A percentile compares a stretch with the other conserved stretches of the same genome.
These are phyloP conservation scores for Oncorhynchus clarkii DNA, from an alignment of 2,113 vertebrate genomes.

Conservation along the genomic window DNA sequence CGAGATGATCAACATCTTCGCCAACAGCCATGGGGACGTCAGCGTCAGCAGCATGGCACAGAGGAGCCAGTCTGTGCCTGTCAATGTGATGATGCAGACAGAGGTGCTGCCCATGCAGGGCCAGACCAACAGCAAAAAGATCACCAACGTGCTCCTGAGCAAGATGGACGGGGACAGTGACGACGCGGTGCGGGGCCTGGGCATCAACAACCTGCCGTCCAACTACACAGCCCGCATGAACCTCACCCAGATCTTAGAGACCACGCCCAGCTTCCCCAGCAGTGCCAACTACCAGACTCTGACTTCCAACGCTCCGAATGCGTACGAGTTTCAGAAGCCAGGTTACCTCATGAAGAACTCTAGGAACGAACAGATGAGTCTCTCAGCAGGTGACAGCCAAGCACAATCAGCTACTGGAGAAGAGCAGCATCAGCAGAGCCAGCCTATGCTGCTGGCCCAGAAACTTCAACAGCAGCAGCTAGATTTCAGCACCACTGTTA, in stretches of 20 bases:
- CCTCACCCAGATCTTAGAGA: slow-evolving; percentile 96
- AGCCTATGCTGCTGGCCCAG: slow-evolving; percentile 70
- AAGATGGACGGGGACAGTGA: slow-evolving; percentile 90
- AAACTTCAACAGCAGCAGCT: slow-evolving; percentile 76
- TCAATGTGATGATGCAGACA: slow-evolving; percentile 98
- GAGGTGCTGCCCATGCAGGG: slow-evolving; percentile 81
- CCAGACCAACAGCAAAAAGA: slow-evolving; percentile 82
- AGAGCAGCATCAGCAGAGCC: slow-evolving; percentile 67
- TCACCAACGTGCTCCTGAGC: slow-evolving; percentile 87
- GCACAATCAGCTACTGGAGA: slow-evolving; percentile 82
- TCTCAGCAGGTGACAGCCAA: slow-evolving; percentile 81
- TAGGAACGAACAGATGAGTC: slow-evolving; percentile 81
- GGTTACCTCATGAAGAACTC: slow-evolving; percentile 89
- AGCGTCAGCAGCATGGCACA: slow-evolving; percentile 88
- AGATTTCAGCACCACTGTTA: slow-evolving; percentile 88
- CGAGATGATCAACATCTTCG: slow-evolving; percentile 85
- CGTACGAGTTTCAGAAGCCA: slow-evolving; percentile 86
- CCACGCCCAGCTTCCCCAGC: slow-evolving; percentile 78
- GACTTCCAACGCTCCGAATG: slow-evolving; percentile 75
- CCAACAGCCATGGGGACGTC: slow-evolving; percentile 77
- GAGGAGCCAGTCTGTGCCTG: slow-evolving; percentile 93
- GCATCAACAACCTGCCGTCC: slow-evolving; percentile 88
- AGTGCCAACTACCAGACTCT: slow-evolving; percentile 81
- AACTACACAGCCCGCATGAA: slow-evolving; percentile 98
- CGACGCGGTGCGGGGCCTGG: slow-evolving; percentile 84